These are phyloP conservation scores for Strix aluco DNA, from an alignment of 2,113 vertebrate species.

Conservation along the genomic window DNA sequence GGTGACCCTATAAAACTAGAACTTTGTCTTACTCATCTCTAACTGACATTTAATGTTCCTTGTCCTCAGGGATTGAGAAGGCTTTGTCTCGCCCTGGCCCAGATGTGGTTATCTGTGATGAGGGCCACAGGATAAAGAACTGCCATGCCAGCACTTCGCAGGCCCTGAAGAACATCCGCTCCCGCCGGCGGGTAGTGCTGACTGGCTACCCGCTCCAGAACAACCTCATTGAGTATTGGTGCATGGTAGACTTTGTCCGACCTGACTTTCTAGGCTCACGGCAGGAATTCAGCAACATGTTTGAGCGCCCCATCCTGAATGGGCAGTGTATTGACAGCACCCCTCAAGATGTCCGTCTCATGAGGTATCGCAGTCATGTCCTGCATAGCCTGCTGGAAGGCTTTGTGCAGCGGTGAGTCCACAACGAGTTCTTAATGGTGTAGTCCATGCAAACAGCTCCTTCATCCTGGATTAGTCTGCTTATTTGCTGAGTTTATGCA, in stretches of 20 bases:
- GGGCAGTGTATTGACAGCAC: slow-evolving; percentile 98
- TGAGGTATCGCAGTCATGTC: slow-evolving; percentile 98
- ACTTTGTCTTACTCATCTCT: neutral
- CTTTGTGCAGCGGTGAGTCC: slow-evolving; percentile 94
- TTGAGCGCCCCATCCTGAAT: slow-evolving; percentile 96
- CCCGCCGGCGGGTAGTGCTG: slow-evolving; percentile 92
- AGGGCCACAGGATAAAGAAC: slow-evolving; percentile 98
- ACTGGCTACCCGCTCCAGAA: slow-evolving; percentile 97
- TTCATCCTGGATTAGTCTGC: neutral
- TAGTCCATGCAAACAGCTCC: neutral
- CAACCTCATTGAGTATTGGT: slow-evolving; percentile 99
- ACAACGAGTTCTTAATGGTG: accelerated
- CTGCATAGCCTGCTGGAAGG: slow-evolving; percentile 97
- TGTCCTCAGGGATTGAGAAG: slow-evolving; percentile 89
- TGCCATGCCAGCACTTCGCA: slow-evolving; percentile 98
- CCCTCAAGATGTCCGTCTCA: slow-evolving; percentile 93
- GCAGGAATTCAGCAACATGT: slow-evolving; percentile 99
- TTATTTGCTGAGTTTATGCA: neutral
- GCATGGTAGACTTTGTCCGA: slow-evolving; percentile 98
- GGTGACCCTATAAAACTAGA: neutral
- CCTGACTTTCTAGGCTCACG: slow-evolving; percentile 96
- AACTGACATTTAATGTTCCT: neutral
- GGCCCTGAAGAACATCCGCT: slow-evolving; percentile 96
- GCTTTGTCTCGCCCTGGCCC: slow-evolving; percentile 92
- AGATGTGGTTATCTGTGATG: slow-evolving; percentile 97